phyloP scores from a whole-genome alignment of 37 sponge, comb jelly and placozoan genomes.

The Trichoplax adhaerens region DNA sequence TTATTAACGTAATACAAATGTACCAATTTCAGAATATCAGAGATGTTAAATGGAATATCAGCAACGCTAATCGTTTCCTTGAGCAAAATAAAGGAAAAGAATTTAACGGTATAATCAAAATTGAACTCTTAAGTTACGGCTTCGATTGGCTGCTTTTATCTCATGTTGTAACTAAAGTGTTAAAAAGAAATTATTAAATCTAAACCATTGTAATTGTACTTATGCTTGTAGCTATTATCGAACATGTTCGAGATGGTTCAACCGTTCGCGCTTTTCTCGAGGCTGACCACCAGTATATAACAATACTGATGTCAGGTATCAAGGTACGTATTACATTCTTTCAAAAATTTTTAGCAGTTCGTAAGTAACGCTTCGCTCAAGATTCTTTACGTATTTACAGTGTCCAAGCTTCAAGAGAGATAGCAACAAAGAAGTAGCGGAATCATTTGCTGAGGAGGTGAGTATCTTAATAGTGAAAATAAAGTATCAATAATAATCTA shows the following conservation, averaged over 20 bases:
- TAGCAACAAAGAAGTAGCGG: constrained; percentile 40
- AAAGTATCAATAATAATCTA: background rate
- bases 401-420: constrained; percentile 57
- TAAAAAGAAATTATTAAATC: too few species aligned
- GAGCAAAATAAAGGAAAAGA: constrained; percentile 61
- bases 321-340: constrained; percentile 32
- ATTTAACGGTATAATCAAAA: constrained; percentile 31
- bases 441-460: constrained; percentile 73
- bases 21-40: background rate
- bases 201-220: background rate
- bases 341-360: too few species aligned
- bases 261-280: constrained; percentile 53
- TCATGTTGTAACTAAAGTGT: too few species aligned
- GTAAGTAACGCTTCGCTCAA: too few species aligned
- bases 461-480: background rate
- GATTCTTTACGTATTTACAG: constrained; percentile 5
- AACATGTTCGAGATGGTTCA: constrained; percentile 78
- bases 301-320: constrained; percentile 77
- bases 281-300: constrained; percentile 46
- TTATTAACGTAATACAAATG: background rate
- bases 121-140: too few species aligned
- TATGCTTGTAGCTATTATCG: constrained; percentile 48
- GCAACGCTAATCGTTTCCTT: constrained; percentile 49
- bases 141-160: too few species aligned
- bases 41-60: constrained; percentile 41